These are phyloP conservation scores for Aramus guarauna DNA, from an alignment of 2,113 vertebrate genomes.

Conservation along the genomic window DNA sequence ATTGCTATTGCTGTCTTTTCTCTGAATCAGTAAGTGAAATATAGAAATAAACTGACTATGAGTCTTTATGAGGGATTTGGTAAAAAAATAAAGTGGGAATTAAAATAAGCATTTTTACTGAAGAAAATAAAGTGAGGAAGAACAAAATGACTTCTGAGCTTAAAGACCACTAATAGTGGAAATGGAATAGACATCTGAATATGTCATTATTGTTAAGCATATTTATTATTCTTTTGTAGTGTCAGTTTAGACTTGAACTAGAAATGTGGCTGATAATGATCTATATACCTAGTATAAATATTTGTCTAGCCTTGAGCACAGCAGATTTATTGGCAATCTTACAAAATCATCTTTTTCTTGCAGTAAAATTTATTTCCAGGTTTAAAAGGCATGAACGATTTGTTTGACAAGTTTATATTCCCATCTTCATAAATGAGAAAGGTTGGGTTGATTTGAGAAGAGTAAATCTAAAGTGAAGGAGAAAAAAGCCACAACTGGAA, in stretches of 20 bases:
- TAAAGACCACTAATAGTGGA: not conserved
- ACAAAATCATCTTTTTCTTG: not conserved
- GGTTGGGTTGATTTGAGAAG: not conserved
- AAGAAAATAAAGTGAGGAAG: not conserved
- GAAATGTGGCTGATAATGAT: not conserved
- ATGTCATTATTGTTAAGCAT: not conserved
- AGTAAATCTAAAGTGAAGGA: not conserved
- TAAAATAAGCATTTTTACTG: not conserved
- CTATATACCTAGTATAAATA: not conserved
- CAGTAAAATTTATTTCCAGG: not conserved
- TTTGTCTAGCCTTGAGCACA: not conserved
- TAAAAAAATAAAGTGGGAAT: not conserved
- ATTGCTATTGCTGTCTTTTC: not conserved
- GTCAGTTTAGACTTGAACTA: not conserved
- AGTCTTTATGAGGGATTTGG: not conserved
- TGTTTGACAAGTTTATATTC: not conserved
- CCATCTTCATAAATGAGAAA: not conserved
- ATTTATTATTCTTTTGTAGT: not conserved
- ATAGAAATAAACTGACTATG: not conserved
- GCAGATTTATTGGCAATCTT: not conserved
- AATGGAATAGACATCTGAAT: not conserved
- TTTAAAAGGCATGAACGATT: not conserved
- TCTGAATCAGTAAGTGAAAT: not conserved
- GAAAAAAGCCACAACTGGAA: accelerated
- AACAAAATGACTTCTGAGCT: not conserved